Evolutionary conservation across 2,888 invertebrate species (phyloP).

Genomic region (Nysson spinosus): DNA sequence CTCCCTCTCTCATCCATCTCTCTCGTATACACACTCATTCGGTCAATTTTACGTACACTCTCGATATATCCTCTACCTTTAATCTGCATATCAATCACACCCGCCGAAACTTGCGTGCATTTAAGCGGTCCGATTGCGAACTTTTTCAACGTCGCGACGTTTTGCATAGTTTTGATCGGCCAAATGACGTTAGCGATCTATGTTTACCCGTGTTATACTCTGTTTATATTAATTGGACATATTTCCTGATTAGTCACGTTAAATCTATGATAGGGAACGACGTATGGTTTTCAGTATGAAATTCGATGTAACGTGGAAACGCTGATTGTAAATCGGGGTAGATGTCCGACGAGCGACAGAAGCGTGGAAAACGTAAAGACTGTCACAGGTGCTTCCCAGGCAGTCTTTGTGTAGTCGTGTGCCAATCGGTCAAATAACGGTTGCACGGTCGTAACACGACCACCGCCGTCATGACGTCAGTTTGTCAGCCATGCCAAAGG

Average conservation of each 20-base stretch:
- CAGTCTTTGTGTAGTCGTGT: constrained; percentile 57
- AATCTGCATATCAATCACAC: constrained; percentile 67
- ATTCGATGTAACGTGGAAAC: no score
- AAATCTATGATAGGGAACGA: no score
- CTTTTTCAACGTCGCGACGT: constrained; percentile 34
- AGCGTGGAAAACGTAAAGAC: constrained; percentile 35
- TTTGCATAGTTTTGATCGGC: constrained; percentile 10
- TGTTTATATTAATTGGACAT: no score
- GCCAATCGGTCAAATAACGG: constrained; percentile 76
- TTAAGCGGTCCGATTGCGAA: constrained; percentile 52
- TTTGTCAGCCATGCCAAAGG: constrained; percentile 51
- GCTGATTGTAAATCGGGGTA: no score
- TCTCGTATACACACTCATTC: constrained; percentile 23
- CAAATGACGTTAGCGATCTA: no score
- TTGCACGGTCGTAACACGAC: constrained; percentile 72
- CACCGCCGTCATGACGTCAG: constrained; percentile 60
- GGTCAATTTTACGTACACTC: constrained; percentile 30
- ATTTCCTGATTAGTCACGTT: no score
- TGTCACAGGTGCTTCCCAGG: constrained; percentile 56
- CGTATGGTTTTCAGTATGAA: no score
- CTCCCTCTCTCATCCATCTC: constrained; percentile 27
- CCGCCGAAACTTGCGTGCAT: constrained; percentile 56
- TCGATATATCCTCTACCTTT: constrained; percentile 35
- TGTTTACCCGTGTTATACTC: no score
- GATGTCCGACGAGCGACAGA: neutral